Conservation (phyloP, 2,888 invertebrate genomes). For the Andrena fulva region DNA sequence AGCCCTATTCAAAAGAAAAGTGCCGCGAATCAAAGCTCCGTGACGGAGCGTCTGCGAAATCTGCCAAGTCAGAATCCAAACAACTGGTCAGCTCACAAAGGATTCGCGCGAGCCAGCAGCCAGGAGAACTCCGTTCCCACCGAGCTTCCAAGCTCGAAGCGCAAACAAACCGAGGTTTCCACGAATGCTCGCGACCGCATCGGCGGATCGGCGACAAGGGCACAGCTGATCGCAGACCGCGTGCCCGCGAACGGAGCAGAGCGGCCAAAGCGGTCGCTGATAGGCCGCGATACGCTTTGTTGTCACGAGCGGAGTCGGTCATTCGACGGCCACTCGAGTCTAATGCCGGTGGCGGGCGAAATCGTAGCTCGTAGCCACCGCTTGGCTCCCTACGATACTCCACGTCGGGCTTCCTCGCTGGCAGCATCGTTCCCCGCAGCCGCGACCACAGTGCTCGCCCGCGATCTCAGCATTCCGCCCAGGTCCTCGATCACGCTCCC, state of each 20-base stretch:
- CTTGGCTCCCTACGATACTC: constrained; percentile 70
- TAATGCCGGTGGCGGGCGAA: constrained; percentile 66
- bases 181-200: background rate
- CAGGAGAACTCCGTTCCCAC: background rate
- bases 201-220: background rate
- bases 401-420: constrained; percentile 69
- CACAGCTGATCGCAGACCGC: constrained; percentile 55
- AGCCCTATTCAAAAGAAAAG: too few relatives aligned
- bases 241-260: constrained; percentile 10
- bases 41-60: background rate
- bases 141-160: too few relatives aligned
- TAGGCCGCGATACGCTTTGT: constrained; percentile 73
- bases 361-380: constrained; percentile 59
- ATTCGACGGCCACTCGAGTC: constrained; percentile 65
- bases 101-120: background rate
- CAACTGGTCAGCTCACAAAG: background rate
- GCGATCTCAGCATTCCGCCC: constrained; percentile 41
- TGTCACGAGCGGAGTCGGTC: constrained; percentile 63
- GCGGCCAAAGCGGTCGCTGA: constrained; percentile 68
- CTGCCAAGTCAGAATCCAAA: constrained; percentile 4
- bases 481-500: constrained; percentile 33
- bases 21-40: too few relatives aligned
- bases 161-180: constrained; percentile 5
- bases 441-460: constrained; percentile 34
- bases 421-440: constrained; percentile 67